Base-by-base conservation (phyloP, 2,888 invertebrate species). In the Galerucella nymphaeae region DNA sequence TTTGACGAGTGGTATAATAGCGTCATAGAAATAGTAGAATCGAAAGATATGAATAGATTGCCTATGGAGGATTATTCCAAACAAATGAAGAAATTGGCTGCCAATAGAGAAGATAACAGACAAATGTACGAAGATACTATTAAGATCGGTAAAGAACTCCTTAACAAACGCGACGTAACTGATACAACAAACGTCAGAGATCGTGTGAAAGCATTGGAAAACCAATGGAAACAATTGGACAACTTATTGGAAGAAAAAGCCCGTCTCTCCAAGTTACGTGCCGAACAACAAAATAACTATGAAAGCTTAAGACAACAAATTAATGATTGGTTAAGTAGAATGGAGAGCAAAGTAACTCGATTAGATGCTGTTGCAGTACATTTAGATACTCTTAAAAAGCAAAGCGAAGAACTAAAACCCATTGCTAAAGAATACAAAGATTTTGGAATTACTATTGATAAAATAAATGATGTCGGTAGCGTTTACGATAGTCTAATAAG, bases 341-440 rank as follows among this genome's bases (percentile, higher is more conserved):
- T 94, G 85, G 98, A 98, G 85, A 90, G 87, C 38, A 91, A 91
- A 79, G 91, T 97, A 0, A 90, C 92, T 72, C 90, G 91, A 41
- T 88, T 98, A 63, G 92, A 94, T 74, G 92, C 96, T 0, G 96
- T 97, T 0, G 97, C 97, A 0, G 91, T 98, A 1, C 96, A 98
- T 84, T 88, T 95, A 77, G 96, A 97, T 61, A 91, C 92, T 55
- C 89, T 97, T 66, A 94, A 93, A 77, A 91, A 91, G 72, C 98
- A 98, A 86, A 91, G 92, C 65, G 95, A 95, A 23, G 95, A 95
- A 82, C 86, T 96, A 11, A 91, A 95, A 85, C 97, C 97, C 0
- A 89, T 98, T 63, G 88, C 92, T 16, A 96, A 96, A 85, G 97
- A 97, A 83, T 95, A 97, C 86, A 91, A 95, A 68, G 96, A 96